Percentiles rank a stretch among this genome's conserved stretches.
phyloP scores from a whole-genome alignment of 2,888 invertebrate genomes.

The Ophraella communa region DNA sequence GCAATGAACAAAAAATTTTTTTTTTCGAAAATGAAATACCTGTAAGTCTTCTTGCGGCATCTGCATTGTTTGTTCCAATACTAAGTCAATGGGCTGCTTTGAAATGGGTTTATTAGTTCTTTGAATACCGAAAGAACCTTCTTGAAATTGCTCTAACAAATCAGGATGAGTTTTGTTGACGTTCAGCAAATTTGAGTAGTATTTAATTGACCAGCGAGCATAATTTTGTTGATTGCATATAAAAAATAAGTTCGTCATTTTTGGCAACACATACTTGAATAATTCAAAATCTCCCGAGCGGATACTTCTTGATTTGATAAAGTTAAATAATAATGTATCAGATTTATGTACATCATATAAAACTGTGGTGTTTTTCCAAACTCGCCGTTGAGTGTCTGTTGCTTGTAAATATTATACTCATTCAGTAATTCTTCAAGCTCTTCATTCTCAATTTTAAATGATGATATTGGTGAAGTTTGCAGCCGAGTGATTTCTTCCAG shows the following conservation, averaged over 20 bases:
- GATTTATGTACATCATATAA: slow-evolving; percentile 19
- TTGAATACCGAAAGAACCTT: slow-evolving; percentile 49
- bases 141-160: slow-evolving; percentile 43
- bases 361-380: slow-evolving; percentile 31
- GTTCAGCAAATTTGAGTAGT: too few relatives aligned
- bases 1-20: too few relatives aligned
- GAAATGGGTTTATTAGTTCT: too few relatives aligned
- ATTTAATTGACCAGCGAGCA: too few relatives aligned
- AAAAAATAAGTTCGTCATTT: too few relatives aligned
- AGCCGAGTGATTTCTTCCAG: slow-evolving; percentile 35
- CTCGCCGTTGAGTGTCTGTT: slow-evolving; percentile 32
- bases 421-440: slow-evolving; percentile 30
- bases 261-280: too few relatives aligned
- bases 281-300: too few relatives aligned
- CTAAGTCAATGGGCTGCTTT: slow-evolving; percentile 48
- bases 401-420: slow-evolving; percentile 30
- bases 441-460: slow-evolving; percentile 33
- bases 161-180: too few relatives aligned
- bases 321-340: background rate
- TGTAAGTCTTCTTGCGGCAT: slow-evolving; percentile 31
- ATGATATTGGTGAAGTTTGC: slow-evolving; percentile 29
- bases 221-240: too few relatives aligned
- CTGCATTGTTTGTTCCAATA: slow-evolving; percentile 46
- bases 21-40: too few relatives aligned
- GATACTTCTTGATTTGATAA: too few relatives aligned